phyloP scores from a whole-genome alignment of 92 coral and sea anemone species.

The Epizoanthus ramosus region DNA sequence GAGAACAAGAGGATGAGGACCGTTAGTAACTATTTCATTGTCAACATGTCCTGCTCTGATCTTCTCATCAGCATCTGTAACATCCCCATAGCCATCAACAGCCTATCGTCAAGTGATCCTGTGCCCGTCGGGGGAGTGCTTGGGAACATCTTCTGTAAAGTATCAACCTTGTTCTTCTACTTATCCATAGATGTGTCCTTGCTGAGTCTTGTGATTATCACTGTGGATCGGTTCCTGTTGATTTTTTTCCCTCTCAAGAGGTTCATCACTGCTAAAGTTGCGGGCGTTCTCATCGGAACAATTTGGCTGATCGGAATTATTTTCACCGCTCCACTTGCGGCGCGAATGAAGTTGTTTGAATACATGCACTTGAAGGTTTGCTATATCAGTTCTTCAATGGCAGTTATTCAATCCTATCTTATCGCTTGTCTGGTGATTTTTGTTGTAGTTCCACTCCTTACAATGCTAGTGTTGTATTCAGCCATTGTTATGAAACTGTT shows the following conservation, averaged over 20 bases:
- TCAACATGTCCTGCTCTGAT: slow-evolving; percentile 71
- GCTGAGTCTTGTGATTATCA: slow-evolving; percentile 56
- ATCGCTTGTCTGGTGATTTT: slow-evolving; percentile 31
- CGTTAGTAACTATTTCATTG: slow-evolving; percentile 61
- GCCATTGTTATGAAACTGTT: slow-evolving; percentile 63
- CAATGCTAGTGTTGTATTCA: slow-evolving; percentile 44
- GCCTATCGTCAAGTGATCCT: neutral
- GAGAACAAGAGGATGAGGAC: slow-evolving; percentile 73
- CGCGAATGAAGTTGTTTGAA: neutral
- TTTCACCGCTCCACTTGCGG: slow-evolving; percentile 49
- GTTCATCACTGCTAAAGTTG: slow-evolving; percentile 30
- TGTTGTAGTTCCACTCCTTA: slow-evolving; percentile 45
- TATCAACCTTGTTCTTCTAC: slow-evolving; percentile 31
- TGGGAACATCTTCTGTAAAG: slow-evolving; percentile 54
- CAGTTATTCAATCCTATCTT: neutral
- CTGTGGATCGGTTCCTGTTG: slow-evolving; percentile 69
- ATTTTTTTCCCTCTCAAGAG: slow-evolving; percentile 65
- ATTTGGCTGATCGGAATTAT: slow-evolving; percentile 46
- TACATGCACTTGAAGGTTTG: slow-evolving; percentile 13
- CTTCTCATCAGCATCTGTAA: slow-evolving; percentile 47
- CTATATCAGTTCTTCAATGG: neutral
- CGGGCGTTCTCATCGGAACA: slow-evolving; percentile 24
- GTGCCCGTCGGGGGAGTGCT: slow-evolving; percentile 57
- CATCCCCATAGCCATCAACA: slow-evolving; percentile 39
- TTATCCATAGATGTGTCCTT: slow-evolving; percentile 55